Conservation (phyloP, 2,797 vertebrate species). For the Gallinago stenura region DNA sequence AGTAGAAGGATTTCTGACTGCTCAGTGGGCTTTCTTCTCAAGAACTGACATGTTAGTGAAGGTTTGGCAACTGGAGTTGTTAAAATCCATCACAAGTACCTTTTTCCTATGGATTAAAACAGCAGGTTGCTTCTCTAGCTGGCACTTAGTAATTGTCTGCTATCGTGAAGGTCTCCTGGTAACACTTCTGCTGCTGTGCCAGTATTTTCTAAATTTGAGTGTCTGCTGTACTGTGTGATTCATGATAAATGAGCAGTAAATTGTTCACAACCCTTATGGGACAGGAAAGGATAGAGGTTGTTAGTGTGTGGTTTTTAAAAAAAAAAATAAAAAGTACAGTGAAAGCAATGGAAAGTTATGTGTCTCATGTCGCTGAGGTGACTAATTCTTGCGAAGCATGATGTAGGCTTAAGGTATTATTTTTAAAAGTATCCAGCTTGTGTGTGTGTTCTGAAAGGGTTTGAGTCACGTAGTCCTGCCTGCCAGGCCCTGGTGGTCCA, state of each 20-base stretch:
- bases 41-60: neutral
- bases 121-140: neutral
- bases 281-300: neutral
- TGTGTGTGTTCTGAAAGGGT: neutral
- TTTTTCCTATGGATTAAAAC: neutral
- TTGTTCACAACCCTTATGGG: neutral
- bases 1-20: neutral
- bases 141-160: neutral
- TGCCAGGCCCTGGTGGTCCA: neutral
- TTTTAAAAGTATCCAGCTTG: neutral
- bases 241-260: neutral
- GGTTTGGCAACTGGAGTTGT: neutral
- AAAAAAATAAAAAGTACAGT: neutral
- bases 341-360: neutral
- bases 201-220: neutral
- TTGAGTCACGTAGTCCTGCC: neutral
- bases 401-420: neutral
- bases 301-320: neutral
- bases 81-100: neutral
- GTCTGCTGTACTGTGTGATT: neutral
- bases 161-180: neutral
- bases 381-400: constrained; percentile 38
- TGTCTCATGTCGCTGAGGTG: neutral
- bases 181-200: neutral
- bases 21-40: neutral